Evolutionary conservation across 2,113 vertebrate species (phyloP).

Genomic region (Salvelinus namaycush): DNA sequence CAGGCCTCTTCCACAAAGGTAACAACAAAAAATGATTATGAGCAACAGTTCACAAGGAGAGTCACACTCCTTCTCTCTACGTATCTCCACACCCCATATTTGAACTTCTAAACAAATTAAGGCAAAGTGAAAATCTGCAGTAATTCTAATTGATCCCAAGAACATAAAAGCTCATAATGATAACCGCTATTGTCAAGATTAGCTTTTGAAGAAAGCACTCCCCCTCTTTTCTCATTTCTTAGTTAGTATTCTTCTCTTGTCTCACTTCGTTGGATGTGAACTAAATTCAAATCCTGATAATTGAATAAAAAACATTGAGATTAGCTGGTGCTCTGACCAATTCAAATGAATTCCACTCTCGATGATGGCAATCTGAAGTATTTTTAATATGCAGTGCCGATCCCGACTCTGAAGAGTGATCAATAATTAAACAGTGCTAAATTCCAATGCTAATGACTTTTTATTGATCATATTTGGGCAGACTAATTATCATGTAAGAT

Average conservation of each 20-base stretch:
- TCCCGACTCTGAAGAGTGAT: slow-evolving; percentile 24
- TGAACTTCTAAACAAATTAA: slow-evolving; percentile 16
- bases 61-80: slow-evolving; percentile 3
- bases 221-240: background rate
- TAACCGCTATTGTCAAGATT: slow-evolving; percentile 13
- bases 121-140: slow-evolving; percentile 10
- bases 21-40: slow-evolving; percentile 51
- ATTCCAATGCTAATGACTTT: slow-evolving; percentile 41
- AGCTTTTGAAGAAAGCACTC: slow-evolving; percentile 12
- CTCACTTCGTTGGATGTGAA: background rate
- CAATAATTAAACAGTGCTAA: slow-evolving; percentile 43
- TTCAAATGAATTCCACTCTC: slow-evolving; percentile 14
- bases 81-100: slow-evolving; percentile 14
- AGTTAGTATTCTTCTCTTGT: background rate
- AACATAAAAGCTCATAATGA: slow-evolving; percentile 10
- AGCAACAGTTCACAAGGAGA: slow-evolving; percentile 24
- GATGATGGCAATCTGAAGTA: slow-evolving; percentile 11
- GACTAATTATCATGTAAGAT: slow-evolving; percentile 37
- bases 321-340: slow-evolving; percentile 10
- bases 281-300: background rate
- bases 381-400: slow-evolving; percentile 14
- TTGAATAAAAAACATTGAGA: slow-evolving; percentile 20
- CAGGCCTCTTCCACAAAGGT: slow-evolving; percentile 30
- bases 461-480: slow-evolving; percentile 44
- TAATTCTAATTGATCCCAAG: slow-evolving; percentile 8